Base-by-base conservation (phyloP, 1,140 invertebrate species). In the Dendrolimus kikuchii region DNA sequence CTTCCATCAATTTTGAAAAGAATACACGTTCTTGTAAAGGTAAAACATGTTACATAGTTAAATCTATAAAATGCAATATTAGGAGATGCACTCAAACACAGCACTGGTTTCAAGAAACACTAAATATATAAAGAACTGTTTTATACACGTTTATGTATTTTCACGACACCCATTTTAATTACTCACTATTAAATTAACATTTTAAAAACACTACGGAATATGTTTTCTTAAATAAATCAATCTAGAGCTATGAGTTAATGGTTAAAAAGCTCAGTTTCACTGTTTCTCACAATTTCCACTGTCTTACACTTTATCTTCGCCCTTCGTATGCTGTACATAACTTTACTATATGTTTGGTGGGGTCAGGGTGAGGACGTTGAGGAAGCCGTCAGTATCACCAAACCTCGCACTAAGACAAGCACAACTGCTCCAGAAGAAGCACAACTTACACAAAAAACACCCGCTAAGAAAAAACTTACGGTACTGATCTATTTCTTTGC, bases 391-490 rank as follows among this genome's bases (percentile, higher is more conserved):
- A 86, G 69, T 55, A 63, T 86, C 51, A 72, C 71, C 62, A 83
- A 86, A 54, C 83, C 83, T 41, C 75, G 74, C 64, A 77, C 71
- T 70, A 86, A 86, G 64, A 83, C 82, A 55, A 83, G 78, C 76
- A 86, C 83, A 46, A 85, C 81, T 40, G 81, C 81, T 52, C 83
- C 83, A 38, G 83, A 86, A 73, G 81, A 84, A 56, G 81, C 81
- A 55, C 72, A 81, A 60, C 77, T 86, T 46, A 85, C 80, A 62
- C 81, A 86, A 81, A 86, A 86, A 69, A 85, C 77, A 69, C 80
- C 80, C 55, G 70, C 75, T 57, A 75, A 80, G 77, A 86, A 81
- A 79, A 84, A 85, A 55, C 77, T 64, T 49, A 85, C 80, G 83
- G 83, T 86, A 86, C 59, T 70, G 46, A 45, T 64, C 54, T 55